Percentiles rank a stretch among this genome's conserved stretches.
Evolutionary conservation across 23 tunicate genomes (phyloP).

Genomic region (Halocynthia aurantium): DNA sequence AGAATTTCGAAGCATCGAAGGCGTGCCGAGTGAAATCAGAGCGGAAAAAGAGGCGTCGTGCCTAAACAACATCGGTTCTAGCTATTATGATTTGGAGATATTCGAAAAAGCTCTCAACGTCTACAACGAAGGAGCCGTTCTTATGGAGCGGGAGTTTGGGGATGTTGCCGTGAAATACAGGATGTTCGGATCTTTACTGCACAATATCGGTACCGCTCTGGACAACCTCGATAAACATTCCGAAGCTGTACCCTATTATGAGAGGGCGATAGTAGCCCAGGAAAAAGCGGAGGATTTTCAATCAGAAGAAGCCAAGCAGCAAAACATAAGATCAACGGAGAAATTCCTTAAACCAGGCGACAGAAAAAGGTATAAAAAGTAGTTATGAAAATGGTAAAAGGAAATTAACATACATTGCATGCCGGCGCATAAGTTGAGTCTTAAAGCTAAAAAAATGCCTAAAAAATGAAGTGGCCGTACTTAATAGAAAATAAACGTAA

Average conservation of each 20-base stretch:
- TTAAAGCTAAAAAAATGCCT: too few relatives aligned
- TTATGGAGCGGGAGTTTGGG: background rate
- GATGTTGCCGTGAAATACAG: background rate
- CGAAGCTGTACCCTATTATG: background rate
- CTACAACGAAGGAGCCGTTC: background rate
- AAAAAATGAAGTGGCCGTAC: too few relatives aligned
- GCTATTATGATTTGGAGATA: background rate
- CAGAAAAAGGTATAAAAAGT: too few relatives aligned
- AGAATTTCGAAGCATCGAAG: too few relatives aligned
- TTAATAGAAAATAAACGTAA: too few relatives aligned
- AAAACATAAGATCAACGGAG: background rate
- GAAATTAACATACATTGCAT: too few relatives aligned
- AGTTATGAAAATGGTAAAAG: too few relatives aligned
- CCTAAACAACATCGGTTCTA: background rate
- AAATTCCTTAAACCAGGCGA: background rate
- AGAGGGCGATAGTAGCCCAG: background rate
- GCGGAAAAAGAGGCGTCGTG: background rate
- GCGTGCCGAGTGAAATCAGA: background rate
- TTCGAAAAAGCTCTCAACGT: background rate
- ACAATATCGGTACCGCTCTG: background rate
- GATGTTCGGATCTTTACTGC: background rate
- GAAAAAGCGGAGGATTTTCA: background rate
- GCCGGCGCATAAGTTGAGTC: too few relatives aligned
- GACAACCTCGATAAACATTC: background rate
- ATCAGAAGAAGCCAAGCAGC: background rate